Evolutionary conservation across 1,140 invertebrate genomes (phyloP), one percentile per base, ranked within the genome.

Genomic region (Stegodyphus dumicola): DNA sequence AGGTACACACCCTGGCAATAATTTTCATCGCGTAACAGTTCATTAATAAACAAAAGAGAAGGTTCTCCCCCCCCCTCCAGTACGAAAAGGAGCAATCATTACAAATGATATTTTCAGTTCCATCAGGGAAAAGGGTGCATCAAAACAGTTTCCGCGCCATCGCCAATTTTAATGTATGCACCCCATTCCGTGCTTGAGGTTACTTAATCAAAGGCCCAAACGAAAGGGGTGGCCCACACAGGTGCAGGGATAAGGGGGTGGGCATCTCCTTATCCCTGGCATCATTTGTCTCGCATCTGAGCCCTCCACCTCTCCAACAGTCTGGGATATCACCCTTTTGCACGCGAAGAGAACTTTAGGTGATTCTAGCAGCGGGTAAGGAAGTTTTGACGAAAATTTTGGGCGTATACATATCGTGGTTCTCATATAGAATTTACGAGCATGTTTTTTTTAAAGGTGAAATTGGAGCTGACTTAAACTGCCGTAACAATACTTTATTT

Each of bases 91-190:
- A 75, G 60, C 73, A 75, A 75, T 75, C 73, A 56, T 60, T 56
- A 56, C 73, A 75, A 75, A 75, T 48, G 54, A 75, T 75, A 75
- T 75, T 54, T 74, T 33, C 33, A 33, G 33, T 33, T 33, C 33
- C 33, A 33, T 33, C 33, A 33, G 33, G 13, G 52, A 52, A 52
- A 52, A 7, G 71, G n/a, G 9, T 49, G 73, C 33, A 56, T 48
- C 54, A 75, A 18, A 17, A 60, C 33, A 33, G 33, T 33, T 33
- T 33, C 33, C 33, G 33, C 33, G 33, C 33, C 33, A 33, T 33
- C 33, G 48, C 54, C 73, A 54, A 75, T 75, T 75, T 75, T 75
- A 75, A 75, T 75, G 73, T 75, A 75, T 75, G 73, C 73, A 75
- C 73, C 73, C 73, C 73, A 56, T 60, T 75, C 54, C 73, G 73